Evolutionary conservation across 2,797 vertebrate species (phyloP).

Genomic region (Sternotherus odoratus): DNA sequence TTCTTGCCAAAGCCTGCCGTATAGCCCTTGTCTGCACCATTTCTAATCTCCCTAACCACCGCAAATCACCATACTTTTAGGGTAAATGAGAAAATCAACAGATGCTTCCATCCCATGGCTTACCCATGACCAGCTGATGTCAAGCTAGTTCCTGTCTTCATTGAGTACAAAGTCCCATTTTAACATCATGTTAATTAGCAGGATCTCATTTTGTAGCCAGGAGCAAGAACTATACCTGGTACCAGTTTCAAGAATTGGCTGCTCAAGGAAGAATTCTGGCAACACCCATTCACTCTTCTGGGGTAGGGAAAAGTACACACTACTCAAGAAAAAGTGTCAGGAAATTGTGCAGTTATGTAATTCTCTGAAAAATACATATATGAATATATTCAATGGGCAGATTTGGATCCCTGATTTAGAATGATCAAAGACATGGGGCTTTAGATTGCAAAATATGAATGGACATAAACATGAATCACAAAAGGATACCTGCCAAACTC

Average conservation of each 20-base stretch:
- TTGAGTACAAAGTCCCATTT: neutral
- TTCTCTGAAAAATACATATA: neutral
- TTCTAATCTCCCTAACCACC: neutral
- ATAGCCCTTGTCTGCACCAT: neutral
- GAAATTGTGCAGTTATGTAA: neutral
- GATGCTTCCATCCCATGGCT: neutral
- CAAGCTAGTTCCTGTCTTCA: neutral
- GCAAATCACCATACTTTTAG: neutral
- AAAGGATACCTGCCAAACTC: neutral
- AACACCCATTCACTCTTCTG: neutral
- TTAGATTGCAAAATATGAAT: neutral
- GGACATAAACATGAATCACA: neutral
- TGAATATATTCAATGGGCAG: neutral
- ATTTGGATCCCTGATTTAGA: neutral
- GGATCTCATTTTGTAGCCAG: neutral
- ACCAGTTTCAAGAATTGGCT: neutral
- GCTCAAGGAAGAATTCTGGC: neutral
- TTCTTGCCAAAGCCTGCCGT: neutral
- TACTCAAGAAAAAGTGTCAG: neutral
- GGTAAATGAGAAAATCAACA: neutral
- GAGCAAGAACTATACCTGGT: neutral
- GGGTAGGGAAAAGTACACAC: neutral
- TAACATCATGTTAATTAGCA: neutral
- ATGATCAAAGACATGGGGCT: slow-evolving; percentile 3
- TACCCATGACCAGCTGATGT: neutral